Conservation (phyloP, 2,888 invertebrate genomes). For the Nephrotoma flavescens region DNA sequence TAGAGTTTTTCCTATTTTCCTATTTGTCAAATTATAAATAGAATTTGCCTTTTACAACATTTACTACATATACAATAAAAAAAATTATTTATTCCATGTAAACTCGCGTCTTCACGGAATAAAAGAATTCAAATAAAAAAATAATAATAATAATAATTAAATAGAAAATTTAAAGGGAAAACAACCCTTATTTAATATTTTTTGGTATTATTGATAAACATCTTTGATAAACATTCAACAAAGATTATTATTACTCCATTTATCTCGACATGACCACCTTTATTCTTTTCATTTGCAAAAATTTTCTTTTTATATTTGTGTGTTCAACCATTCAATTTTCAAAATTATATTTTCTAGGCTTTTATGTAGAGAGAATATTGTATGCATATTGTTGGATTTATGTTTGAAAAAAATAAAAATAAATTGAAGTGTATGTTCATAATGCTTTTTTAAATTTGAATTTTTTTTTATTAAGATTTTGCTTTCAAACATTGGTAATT, state of each 20-base stretch:
- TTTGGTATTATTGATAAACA: not conserved
- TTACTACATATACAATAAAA: not conserved
- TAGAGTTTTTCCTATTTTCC: not conserved
- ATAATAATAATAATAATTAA: not conserved
- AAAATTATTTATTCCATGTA: not conserved
- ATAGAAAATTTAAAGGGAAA: not conserved
- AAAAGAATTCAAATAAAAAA: not conserved
- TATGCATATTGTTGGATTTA: not conserved
- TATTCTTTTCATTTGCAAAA: not conserved
- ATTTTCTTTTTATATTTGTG: not conserved
- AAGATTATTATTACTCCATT: not conserved
- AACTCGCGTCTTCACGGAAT: not conserved
- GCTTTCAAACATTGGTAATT: not conserved
- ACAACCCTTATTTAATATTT: not conserved
- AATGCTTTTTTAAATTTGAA: not conserved
- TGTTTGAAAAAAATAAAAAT: not conserved
- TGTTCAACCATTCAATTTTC: not conserved
- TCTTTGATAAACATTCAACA: not conserved
- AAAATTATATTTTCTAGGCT: not conserved
- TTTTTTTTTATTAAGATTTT: not conserved
- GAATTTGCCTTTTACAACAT: too few relatives aligned
- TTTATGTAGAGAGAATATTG: not conserved
- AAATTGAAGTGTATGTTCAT: not conserved
- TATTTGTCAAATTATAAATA: not conserved
- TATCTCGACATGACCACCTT: not conserved